Evolutionary conservation across 64 coral and sea anemone species (phyloP).

Genomic region (Montipora efflorescens): DNA sequence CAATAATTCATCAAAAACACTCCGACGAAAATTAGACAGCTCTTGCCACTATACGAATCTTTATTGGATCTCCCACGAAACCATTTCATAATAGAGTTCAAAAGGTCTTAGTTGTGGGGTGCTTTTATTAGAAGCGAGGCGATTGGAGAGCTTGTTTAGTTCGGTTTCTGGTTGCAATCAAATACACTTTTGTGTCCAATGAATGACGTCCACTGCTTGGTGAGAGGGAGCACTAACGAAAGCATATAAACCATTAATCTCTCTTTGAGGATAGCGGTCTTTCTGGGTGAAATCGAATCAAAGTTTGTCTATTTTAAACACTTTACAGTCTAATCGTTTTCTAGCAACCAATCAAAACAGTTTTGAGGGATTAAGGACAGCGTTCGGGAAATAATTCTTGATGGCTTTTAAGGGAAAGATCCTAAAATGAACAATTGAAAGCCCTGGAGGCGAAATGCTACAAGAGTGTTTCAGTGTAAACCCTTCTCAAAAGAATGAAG

Average conservation of each 20-base stretch:
- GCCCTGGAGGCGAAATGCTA: no score
- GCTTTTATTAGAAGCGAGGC: not conserved
- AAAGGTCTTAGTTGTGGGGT: not conserved
- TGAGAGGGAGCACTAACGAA: not conserved
- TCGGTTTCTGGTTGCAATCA: not conserved
- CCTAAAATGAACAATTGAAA: no score
- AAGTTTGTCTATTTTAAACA: not conserved
- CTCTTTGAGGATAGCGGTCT: slow-evolving; percentile 9
- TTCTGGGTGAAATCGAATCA: not conserved
- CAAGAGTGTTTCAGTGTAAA: no score
- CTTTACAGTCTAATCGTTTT: not conserved
- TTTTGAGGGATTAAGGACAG: no score
- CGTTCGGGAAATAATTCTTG: no score
- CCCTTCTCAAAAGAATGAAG: no score
- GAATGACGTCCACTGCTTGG: not conserved
- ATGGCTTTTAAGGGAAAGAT: no score
- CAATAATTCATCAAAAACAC: slow-evolving; percentile 47
- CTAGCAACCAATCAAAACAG: not conserved
- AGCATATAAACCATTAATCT: slow-evolving; percentile 27
- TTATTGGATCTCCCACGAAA: not conserved
- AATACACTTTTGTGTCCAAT: not conserved
- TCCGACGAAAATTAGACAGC: not conserved
- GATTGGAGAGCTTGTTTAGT: not conserved
- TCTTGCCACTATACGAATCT: not conserved
- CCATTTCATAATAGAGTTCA: not conserved